phyloP scores from a whole-genome alignment of 2,888 invertebrate genomes.

The Chorisops tibialis region DNA sequence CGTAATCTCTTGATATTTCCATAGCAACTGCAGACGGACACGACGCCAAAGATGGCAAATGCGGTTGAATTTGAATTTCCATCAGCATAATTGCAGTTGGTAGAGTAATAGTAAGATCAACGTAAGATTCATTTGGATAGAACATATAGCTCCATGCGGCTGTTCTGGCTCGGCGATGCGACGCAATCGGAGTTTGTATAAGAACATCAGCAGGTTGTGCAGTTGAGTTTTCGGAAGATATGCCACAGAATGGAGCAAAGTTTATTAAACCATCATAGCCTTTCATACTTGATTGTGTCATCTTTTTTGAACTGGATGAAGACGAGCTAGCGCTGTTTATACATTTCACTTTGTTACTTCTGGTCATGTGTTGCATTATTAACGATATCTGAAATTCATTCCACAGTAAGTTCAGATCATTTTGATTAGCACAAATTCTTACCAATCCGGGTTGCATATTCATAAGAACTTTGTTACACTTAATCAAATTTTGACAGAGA shows the following conservation, averaged over 20 bases:
- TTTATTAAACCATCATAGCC: slow-evolving; percentile 79
- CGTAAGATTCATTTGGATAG: slow-evolving; percentile 84
- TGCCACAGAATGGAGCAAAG: slow-evolving; percentile 83
- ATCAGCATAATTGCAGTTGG: slow-evolving; percentile 85
- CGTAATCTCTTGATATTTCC: slow-evolving; percentile 79
- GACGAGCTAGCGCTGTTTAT: slow-evolving; percentile 45
- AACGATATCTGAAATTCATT: slow-evolving; percentile 46
- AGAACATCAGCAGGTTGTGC: slow-evolving; percentile 87
- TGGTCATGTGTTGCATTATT: slow-evolving; percentile 64
- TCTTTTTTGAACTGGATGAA: slow-evolving; percentile 49
- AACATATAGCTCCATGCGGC: slow-evolving; percentile 97
- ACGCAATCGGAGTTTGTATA: slow-evolving; percentile 73
- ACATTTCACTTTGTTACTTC: slow-evolving; percentile 51
- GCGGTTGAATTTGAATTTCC: slow-evolving; percentile 84
- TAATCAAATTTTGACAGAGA: slow-evolving; percentile 74
- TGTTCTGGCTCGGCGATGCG: slow-evolving; percentile 79
- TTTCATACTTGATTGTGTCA: slow-evolving; percentile 49
- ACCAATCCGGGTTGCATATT: slow-evolving; percentile 67
- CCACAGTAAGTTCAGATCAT: background rate
- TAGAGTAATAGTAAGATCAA: slow-evolving; percentile 80
- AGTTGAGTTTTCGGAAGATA: slow-evolving; percentile 76
- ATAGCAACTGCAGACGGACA: slow-evolving; percentile 86
- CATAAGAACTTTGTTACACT: slow-evolving; percentile 68
- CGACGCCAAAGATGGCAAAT: slow-evolving; percentile 77
- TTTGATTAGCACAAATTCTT: slow-evolving; percentile 38